Base-by-base conservation (phyloP, 2,888 invertebrate species). In the Plebejus argus region DNA sequence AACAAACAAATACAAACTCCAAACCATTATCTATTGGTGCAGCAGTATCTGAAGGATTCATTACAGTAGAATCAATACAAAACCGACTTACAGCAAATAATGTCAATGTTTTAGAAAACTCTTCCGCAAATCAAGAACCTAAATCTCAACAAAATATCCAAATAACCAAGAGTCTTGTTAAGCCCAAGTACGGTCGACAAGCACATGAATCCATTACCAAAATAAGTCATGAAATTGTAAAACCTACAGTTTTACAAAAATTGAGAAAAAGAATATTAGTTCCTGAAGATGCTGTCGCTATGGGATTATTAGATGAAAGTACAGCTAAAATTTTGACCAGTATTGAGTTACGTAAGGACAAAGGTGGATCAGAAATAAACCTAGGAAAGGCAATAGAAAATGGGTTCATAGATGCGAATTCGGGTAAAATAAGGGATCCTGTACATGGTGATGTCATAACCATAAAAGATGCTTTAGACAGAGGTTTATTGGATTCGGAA, bases 391-490 rank as follows among this genome's bases (percentile, higher is more conserved):
- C 98, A 3, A 93, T 98, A 28, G 95, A 95, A 80, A 88, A 91
- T 6, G 96, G 96, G 3, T 93, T 96, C 81, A 92, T 98, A 76
- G 95, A 97, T 87, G 96, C 97, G 74, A 95, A 95, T 76, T 94
- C 95, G 74, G 99, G 99, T 35, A 95, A 96, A 82, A 97, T 99
- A 79, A 91, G 96, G 6, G 99, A 99, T 92, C 97, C 97, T 2
- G 96, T 97, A 85, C 95, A 97, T 79, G 97, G 98, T 76, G 96
- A 98, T 82, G 89, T 96, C 12, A 86, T 99, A 15, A 97, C 96
- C 12, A 96, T 99, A 78, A 96, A 96, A 79, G 96, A 98, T 90
- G 99, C 99, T 0, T 95, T 99, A 49, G 95, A 96, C 76, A 95
- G 97, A 80, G 98, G 98, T 78, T 95, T 98, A 80, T 89, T 98